Percentiles rank a stretch among this genome's conserved stretches.
Conservation (phyloP, 2,888 invertebrate genomes). For the Trachelus stipa region DNA sequence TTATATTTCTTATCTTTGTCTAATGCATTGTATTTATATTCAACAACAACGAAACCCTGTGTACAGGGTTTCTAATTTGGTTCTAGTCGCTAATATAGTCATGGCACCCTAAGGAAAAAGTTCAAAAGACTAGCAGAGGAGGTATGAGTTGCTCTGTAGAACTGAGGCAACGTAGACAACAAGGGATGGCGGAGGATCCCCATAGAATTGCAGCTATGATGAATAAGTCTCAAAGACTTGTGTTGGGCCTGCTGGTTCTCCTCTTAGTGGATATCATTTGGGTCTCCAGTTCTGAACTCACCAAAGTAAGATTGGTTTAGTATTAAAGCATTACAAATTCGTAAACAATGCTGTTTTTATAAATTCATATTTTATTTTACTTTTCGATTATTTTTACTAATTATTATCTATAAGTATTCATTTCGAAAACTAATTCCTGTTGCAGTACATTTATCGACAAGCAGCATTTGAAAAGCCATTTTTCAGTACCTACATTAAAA, state of each 20-base stretch:
- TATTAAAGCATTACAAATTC: neutral
- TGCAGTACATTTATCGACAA: constrained; percentile 85
- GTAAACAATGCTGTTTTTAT: neutral
- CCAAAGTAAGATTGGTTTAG: constrained; percentile 77
- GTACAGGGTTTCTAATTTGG: neutral
- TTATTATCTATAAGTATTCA: neutral
- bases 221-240: constrained; percentile 78
- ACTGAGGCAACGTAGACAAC: constrained; percentile 59
- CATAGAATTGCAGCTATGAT: constrained; percentile 67
- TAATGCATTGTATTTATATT: neutral
- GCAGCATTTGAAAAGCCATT: constrained; percentile 93
- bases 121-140: neutral
- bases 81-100: neutral
- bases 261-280: constrained; percentile 94
- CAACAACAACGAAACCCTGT: neutral
- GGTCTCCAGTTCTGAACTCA: constrained; percentile 95
- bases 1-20: too few species aligned
- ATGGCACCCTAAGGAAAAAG: neutral
- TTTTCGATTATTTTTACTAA: neutral
- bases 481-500: constrained; percentile 95
- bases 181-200: constrained; percentile 64
- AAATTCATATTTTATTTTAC: constrained; percentile 7
- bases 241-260: constrained; percentile 87
- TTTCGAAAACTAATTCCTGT: neutral
- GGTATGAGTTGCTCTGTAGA: constrained; percentile 63